Evolutionary conservation across 2,113 vertebrate genomes (phyloP), one percentile per base, ranked within the genome.

Genomic region (Dromas ardeola): DNA sequence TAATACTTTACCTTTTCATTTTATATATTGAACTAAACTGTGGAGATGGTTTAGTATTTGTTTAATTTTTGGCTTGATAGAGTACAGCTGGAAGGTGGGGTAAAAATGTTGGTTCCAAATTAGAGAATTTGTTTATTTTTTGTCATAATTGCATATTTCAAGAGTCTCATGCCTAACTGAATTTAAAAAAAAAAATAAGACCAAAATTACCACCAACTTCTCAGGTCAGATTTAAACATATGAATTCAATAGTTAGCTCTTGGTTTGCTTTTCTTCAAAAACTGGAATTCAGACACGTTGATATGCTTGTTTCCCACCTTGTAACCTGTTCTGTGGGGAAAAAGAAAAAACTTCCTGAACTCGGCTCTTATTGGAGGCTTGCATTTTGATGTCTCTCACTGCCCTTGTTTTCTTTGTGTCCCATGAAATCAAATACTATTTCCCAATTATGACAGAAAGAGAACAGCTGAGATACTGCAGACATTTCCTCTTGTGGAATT

Each of bases 391-490:
- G 16, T 70, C 36, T 89, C 36, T 52, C 9, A 25, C 23, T 80
- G n/a, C 21, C 45, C 30, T 86, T 92, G 18, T 52, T 94, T 93
- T 73, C 38, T 49, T 85, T 66, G 42, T 45, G 19, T 90, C 42
- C 55, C 13, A n/a, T 71, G 27, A 94, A 94, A 90, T 66, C 22
- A 81, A 72, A 82, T 66, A n/a, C 45, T 70, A 27, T 92, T 93
- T 97, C 66, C 49, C 63, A 92, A 62, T 96, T 96, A 93, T 43
- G 59, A 56, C 56, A 81, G 56, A 59, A 84, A 81, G 32, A 69
- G 82, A 96, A 83, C 88, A 97, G 83, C 86, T 95, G 91, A 97
- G 72, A 29, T 93, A 59, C 81, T 70, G 66, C n/a, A 82, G 93
- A 43, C 27, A 95, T 89, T 90, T 93, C 9, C 69, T 84, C 49